A percentile compares a stretch with the other conserved stretches of the same genome.
phyloP scores from a whole-genome alignment of 1,140 invertebrate species.

The Pachyrhynchus sulphureomaculatus region DNA sequence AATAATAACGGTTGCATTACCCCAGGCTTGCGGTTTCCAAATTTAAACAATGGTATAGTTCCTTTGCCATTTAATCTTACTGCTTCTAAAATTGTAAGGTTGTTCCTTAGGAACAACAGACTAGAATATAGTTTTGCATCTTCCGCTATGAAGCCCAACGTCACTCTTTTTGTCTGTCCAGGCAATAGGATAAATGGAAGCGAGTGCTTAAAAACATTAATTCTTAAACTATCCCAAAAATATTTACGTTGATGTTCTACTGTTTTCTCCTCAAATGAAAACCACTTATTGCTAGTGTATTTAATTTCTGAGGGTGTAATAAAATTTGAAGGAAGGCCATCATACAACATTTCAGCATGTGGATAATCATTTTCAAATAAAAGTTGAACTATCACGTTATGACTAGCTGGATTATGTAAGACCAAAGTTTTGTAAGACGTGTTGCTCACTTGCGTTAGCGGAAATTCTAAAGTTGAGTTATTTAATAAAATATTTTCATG shows the following conservation, averaged over 20 bases:
- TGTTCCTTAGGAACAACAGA: conserved; percentile 70
- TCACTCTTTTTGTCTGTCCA: conserved; percentile 45
- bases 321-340: conserved; percentile 53
- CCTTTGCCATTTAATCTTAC: conserved; percentile 80
- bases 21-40: conserved; percentile 86
- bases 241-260: conserved; percentile 25
- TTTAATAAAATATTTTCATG: conserved; percentile 50
- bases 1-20: conserved; percentile 73
- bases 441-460: conserved; percentile 81
- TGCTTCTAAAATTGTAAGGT: conserved; percentile 89
- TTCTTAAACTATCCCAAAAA: conserved; percentile 33
- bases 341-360: conserved; percentile 54
- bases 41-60: conserved; percentile 81
- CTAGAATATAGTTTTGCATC: conserved; percentile 50
- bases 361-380: conserved; percentile 62
- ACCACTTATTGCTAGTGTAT: conserved; percentile 31
- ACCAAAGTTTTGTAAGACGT: conserved; percentile 64
- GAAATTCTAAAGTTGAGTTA: conserved; percentile 65
- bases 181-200: conserved; percentile 53
- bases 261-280: conserved; percentile 39
- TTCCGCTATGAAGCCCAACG: conserved; percentile 48
- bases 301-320: conserved; percentile 27
- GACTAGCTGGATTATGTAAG: conserved; percentile 63
- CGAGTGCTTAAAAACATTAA: conserved; percentile 34
- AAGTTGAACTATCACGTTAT: conserved; percentile 62